Percentiles rank a stretch among this genome's conserved stretches.
These are phyloP conservation scores for Coronaproctus castanopsis DNA, from an alignment of 2,888 invertebrate genomes.

Conservation along the genomic window DNA sequence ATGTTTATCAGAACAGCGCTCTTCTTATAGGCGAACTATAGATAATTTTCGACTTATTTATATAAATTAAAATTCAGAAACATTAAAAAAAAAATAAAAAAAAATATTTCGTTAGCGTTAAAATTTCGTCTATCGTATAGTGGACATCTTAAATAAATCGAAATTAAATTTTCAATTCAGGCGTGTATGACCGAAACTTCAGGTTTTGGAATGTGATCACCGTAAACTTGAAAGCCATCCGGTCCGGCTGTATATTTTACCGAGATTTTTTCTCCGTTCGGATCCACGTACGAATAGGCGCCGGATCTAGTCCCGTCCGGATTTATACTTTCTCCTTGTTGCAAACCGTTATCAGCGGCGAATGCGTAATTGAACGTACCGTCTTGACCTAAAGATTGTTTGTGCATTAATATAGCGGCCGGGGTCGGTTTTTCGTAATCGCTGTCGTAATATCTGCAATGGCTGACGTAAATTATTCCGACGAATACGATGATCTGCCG, in stretches of 20 bases:
- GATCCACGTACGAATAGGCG: slow-evolving; percentile 42
- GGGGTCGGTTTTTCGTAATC: slow-evolving; percentile 23
- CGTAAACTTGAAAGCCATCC: slow-evolving; percentile 32
- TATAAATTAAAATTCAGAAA: too few species aligned
- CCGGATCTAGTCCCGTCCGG: slow-evolving; percentile 45
- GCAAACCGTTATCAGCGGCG: slow-evolving; percentile 45
- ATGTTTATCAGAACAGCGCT: too few species aligned
- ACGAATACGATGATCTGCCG: background rate
- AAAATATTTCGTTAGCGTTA: too few species aligned
- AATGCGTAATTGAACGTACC: slow-evolving; percentile 46
- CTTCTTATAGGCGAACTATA: too few species aligned
- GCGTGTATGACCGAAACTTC: background rate
- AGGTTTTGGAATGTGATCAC: slow-evolving; percentile 27
- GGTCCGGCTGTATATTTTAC: slow-evolving; percentile 36
- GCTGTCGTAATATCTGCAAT: slow-evolving; percentile 23
- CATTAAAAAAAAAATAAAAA: too few species aligned
- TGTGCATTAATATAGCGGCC: slow-evolving; percentile 37
- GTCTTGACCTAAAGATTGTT: slow-evolving; percentile 40
- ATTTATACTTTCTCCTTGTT: slow-evolving; percentile 44
- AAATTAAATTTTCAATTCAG: too few species aligned
- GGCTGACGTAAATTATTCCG: slow-evolving; percentile 26
- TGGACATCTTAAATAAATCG: too few species aligned
- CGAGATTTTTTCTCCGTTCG: slow-evolving; percentile 40
- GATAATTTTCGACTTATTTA: too few species aligned
- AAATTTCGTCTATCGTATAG: too few species aligned